phyloP scores from a whole-genome alignment of 1,140 invertebrate species.

The Diplogasteroides magnus region DNA sequence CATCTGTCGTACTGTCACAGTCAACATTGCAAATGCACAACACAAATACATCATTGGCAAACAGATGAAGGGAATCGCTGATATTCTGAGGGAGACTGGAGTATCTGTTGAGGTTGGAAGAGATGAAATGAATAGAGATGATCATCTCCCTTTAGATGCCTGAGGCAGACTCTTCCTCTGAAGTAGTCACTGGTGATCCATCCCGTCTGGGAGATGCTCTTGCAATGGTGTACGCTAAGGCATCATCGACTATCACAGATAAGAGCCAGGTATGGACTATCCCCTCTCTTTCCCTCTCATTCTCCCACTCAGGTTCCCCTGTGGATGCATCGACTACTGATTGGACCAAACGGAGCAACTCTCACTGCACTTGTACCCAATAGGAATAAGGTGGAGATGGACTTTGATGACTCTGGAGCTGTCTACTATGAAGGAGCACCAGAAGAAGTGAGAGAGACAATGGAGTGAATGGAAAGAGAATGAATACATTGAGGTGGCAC shows the following conservation, averaged over 20 bases:
- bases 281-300: too few relatives aligned
- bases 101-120: slow-evolving; percentile 96
- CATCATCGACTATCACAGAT: slow-evolving; percentile 77
- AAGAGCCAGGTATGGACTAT: background rate
- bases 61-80: slow-evolving; percentile 76
- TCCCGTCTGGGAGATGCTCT: slow-evolving; percentile 69
- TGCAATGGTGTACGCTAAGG: slow-evolving; percentile 87
- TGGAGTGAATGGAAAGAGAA: background rate
- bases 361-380: slow-evolving; percentile 61
- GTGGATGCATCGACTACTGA: slow-evolving; percentile 95
- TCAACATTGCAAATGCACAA: slow-evolving; percentile 88
- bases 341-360: slow-evolving; percentile 85
- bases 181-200: slow-evolving; percentile 86
- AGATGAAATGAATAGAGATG: too few relatives aligned
- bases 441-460: slow-evolving; percentile 69
- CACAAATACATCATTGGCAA: slow-evolving; percentile 93
- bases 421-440: slow-evolving; percentile 92
- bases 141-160: too few relatives aligned
- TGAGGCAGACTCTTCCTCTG: slow-evolving; percentile 75
- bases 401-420: slow-evolving; percentile 83
- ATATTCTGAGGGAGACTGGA: slow-evolving; percentile 82
- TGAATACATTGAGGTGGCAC: slow-evolving; percentile 57
- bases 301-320: slow-evolving; percentile 77
- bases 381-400: slow-evolving; percentile 73
- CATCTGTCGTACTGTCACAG: slow-evolving; percentile 75